Evolutionary conservation across 2,888 invertebrate species (phyloP).

Genomic region (Pseudococcus longispinus): DNA sequence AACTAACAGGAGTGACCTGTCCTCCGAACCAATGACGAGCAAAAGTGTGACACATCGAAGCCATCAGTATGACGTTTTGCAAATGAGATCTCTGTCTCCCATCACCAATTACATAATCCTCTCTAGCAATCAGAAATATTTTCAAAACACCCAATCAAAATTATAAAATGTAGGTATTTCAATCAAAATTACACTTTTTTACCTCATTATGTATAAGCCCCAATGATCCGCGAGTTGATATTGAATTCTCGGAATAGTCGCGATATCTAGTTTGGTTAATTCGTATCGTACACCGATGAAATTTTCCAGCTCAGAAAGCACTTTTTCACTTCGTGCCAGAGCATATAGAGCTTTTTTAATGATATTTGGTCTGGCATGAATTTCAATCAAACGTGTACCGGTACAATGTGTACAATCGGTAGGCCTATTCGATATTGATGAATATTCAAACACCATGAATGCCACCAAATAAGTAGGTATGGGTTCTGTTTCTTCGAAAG

Average conservation of each 20-base stretch:
- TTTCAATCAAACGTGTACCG: slow-evolving; percentile 36
- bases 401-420: slow-evolving; percentile 71
- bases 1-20: slow-evolving; percentile 73
- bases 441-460: slow-evolving; percentile 80
- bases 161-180: too few species aligned
- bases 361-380: slow-evolving; percentile 58
- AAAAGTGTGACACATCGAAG: slow-evolving; percentile 80
- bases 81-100: background rate
- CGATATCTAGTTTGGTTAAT: slow-evolving; percentile 74
- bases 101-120: slow-evolving; percentile 45
- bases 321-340: slow-evolving; percentile 66
- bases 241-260: slow-evolving; percentile 72
- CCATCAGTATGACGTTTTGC: background rate
- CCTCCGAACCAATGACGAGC: slow-evolving; percentile 99
- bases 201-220: slow-evolving; percentile 73
- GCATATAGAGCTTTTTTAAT: slow-evolving; percentile 65
- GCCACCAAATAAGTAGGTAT: slow-evolving; percentile 75
- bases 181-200: slow-evolving; percentile 50
- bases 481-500: slow-evolving; percentile 58
- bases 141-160: background rate
- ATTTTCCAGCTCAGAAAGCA: slow-evolving; percentile 67
- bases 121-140: background rate
- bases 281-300: slow-evolving; percentile 68
- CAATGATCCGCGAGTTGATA: slow-evolving; percentile 82
- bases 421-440: too few species aligned